Percentiles rank a stretch among this genome's conserved stretches.
phyloP scores from a whole-genome alignment of 2,797 vertebrate species.

The Podarcis siculus region DNA sequence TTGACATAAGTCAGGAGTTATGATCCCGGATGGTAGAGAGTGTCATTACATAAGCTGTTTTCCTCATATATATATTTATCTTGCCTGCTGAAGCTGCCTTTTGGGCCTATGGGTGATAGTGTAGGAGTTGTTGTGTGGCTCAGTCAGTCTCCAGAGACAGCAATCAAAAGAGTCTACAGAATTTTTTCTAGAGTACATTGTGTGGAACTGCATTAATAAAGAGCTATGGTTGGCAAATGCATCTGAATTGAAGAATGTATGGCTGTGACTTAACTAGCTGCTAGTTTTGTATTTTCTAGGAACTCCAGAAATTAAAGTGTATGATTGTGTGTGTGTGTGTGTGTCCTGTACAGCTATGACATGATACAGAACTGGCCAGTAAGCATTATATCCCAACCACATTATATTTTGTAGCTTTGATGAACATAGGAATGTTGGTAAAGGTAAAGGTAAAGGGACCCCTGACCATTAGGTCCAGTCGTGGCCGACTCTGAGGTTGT shows the following conservation, averaged over 20 bases:
- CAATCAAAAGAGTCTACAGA: slow-evolving; percentile 10
- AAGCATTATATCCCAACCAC: neutral
- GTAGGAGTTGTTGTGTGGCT: neutral
- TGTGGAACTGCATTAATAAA: slow-evolving; percentile 8
- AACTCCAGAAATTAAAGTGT: neutral
- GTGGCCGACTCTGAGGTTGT: too few species aligned
- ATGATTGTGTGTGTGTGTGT: neutral
- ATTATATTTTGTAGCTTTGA: neutral
- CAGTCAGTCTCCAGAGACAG: neutral
- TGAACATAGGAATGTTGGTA: neutral
- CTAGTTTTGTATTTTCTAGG: neutral
- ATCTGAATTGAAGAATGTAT: neutral
- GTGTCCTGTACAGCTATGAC: neutral
- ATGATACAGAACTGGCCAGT: fast-evolving
- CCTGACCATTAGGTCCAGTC: too few species aligned
- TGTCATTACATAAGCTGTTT: neutral
- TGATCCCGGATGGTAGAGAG: neutral
- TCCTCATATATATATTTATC: neutral
- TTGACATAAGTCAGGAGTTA: slow-evolving; percentile 16
- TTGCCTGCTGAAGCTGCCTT: neutral
- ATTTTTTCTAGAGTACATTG: neutral
- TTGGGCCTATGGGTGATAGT: neutral
- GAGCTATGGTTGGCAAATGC: slow-evolving; percentile 21
- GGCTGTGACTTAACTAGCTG: neutral
- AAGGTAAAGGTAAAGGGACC: too few species aligned